Evolutionary conservation across 1,140 invertebrate genomes (phyloP).

Genomic region (Chelonus insularis): DNA sequence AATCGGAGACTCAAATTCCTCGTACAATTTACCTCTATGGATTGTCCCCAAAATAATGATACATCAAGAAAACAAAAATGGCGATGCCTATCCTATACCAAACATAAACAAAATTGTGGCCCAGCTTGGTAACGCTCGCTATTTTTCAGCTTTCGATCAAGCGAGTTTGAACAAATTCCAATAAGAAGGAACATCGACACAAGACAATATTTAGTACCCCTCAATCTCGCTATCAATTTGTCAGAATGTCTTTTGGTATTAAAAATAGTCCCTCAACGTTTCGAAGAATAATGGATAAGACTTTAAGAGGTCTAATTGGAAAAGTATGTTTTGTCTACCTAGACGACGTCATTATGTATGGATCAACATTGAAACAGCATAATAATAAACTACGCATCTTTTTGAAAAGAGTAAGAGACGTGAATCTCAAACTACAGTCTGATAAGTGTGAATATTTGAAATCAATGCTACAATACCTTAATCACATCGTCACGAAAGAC

Average conservation of each 20-base stretch:
- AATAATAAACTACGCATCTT: background rate
- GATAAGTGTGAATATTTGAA: slow-evolving; percentile 18
- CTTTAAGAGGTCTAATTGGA: background rate
- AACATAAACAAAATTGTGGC: slow-evolving; percentile 14
- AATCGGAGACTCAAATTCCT: too few species aligned
- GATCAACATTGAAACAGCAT: background rate
- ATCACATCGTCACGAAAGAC: background rate
- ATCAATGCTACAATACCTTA: slow-evolving; percentile 43
- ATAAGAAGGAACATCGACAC: background rate
- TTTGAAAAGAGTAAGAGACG: background rate
- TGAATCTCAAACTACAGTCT: background rate
- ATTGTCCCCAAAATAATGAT: slow-evolving; percentile 5
- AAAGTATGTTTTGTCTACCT: slow-evolving; percentile 32
- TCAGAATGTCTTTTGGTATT: slow-evolving; percentile 11
- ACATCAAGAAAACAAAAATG: slow-evolving; percentile 12
- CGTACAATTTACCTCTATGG: background rate
- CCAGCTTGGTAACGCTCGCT: slow-evolving; percentile 4
- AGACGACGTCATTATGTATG: slow-evolving; percentile 26
- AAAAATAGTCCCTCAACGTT: slow-evolving; percentile 4
- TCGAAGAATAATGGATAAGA: slow-evolving; percentile 18
- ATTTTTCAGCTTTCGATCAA: slow-evolving; percentile 4
- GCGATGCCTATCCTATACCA: slow-evolving; percentile 12
- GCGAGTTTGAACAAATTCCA: slow-evolving; percentile 15
- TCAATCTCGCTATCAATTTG: slow-evolving; percentile 1
- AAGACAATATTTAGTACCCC: slow-evolving; percentile 16